Conservation (phyloP, 2,113 vertebrate species). For the Willisornis vidua region DNA sequence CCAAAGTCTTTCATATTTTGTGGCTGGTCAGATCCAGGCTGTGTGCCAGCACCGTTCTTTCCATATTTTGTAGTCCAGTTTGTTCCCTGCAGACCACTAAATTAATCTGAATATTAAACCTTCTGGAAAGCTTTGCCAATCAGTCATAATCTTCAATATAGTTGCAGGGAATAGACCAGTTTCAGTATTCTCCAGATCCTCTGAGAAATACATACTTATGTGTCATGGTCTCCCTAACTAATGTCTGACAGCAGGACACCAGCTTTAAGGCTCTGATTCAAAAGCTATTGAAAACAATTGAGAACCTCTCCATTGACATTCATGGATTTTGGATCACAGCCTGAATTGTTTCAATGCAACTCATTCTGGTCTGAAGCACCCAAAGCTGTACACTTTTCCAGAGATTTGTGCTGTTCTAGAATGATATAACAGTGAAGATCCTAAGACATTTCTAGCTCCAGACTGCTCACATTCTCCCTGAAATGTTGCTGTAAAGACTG, state of each 20-base stretch:
- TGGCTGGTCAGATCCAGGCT: no score
- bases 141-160: background rate
- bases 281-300: background rate
- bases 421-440: background rate
- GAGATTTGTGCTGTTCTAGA: background rate
- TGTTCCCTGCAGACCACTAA: background rate
- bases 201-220: background rate
- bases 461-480: background rate
- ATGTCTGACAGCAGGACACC: background rate
- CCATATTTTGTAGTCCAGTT: no score
- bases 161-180: background rate
- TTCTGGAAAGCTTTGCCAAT: slow-evolving; percentile 1
- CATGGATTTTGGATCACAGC: background rate
- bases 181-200: background rate
- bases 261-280: background rate
- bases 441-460: background rate
- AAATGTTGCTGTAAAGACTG: background rate
- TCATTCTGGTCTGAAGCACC: background rate
- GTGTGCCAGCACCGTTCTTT: no score
- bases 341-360: background rate
- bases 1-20: no score
- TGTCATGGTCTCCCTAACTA: background rate
- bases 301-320: background rate
- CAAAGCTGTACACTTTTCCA: background rate
- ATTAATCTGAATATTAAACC: slow-evolving; percentile 27